These are phyloP conservation scores for Mastomys coucha DNA, from an alignment of 2,113 vertebrate genomes.

Conservation along the genomic window DNA sequence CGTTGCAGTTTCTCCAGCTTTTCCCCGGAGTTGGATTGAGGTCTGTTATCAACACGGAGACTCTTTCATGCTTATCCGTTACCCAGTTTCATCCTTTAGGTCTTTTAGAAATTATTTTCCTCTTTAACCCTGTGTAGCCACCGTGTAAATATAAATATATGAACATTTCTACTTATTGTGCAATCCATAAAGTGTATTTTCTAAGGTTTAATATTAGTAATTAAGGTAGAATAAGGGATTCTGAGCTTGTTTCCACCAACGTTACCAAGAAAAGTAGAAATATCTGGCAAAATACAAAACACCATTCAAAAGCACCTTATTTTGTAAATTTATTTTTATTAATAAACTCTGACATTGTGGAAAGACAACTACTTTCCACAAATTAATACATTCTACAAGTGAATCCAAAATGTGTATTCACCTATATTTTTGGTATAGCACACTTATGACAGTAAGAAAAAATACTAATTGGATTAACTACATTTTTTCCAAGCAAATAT, in stretches of 20 bases:
- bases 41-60: too few species aligned
- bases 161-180: too few species aligned
- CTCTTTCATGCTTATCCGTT: too few species aligned
- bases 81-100: too few species aligned
- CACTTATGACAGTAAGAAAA: not conserved
- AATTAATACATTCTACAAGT: too few species aligned
- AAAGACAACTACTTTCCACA: not conserved
- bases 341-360: not conserved
- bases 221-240: not conserved
- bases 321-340: not conserved
- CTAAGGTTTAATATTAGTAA: not conserved
- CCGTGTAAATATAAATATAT: too few species aligned
- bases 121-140: too few species aligned
- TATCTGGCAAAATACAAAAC: not conserved
- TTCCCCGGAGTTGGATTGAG: too few species aligned
- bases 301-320: not conserved
- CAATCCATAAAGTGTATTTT: not conserved
- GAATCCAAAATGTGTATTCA: not conserved
- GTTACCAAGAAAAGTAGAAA: not conserved
- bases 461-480: not conserved
- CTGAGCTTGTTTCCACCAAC: not conserved
- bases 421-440: not conserved
- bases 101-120: too few species aligned
- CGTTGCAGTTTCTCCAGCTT: too few species aligned
- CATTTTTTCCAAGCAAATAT: not conserved